Conservation (phyloP, 2,797 vertebrate species). For the Odontamblyopus lacepedii region DNA sequence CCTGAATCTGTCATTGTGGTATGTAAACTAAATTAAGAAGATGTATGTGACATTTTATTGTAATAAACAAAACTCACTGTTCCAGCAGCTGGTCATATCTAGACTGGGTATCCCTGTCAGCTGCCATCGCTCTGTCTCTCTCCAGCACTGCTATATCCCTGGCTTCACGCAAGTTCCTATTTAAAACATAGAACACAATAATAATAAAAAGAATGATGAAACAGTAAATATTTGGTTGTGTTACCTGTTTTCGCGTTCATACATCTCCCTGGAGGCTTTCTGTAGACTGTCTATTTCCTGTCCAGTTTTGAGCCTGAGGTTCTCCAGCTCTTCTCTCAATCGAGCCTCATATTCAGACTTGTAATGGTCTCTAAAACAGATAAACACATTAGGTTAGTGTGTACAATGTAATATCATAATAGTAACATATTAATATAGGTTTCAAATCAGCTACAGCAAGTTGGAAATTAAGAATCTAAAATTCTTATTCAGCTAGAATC, state of each 20-base stretch:
- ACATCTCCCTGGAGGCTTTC: slow-evolving; percentile 92
- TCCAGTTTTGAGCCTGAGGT: slow-evolving; percentile 89
- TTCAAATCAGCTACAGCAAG: neutral
- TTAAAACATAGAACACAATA: slow-evolving; percentile 18
- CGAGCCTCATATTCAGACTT: slow-evolving; percentile 94
- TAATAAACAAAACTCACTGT: slow-evolving; percentile 82
- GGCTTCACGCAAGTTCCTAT: slow-evolving; percentile 91
- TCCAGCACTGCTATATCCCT: slow-evolving; percentile 91
- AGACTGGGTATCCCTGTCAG: slow-evolving; percentile 86
- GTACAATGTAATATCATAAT: neutral
- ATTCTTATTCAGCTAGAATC: no score
- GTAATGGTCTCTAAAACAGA: slow-evolving; percentile 84
- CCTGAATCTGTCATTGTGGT: neutral
- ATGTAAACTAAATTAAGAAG: neutral
- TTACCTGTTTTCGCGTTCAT: slow-evolving; percentile 97
- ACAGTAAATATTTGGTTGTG: neutral
- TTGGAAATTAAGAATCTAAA: no score
- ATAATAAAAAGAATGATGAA: neutral
- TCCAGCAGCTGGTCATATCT: slow-evolving; percentile 91
- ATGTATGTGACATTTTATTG: neutral
- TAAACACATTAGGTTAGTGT: neutral
- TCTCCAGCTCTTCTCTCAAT: slow-evolving; percentile 89
- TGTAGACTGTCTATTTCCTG: slow-evolving; percentile 94
- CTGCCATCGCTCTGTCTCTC: slow-evolving; percentile 84
- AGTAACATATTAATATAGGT: neutral